Evolutionary conservation across 1,140 invertebrate species (phyloP).

Genomic region (Panagrolaimus sp.): DNA sequence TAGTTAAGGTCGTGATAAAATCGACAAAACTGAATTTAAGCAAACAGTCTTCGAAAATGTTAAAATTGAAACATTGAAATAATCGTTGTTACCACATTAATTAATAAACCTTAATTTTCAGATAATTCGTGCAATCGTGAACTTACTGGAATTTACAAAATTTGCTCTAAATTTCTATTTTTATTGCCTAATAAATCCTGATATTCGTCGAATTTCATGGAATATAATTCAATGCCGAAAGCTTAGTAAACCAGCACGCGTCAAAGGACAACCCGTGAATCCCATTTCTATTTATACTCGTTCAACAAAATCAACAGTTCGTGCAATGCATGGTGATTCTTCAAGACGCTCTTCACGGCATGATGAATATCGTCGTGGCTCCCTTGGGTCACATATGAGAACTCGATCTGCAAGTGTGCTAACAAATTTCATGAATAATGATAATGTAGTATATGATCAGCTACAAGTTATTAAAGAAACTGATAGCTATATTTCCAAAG

Average conservation of each 20-base stretch:
- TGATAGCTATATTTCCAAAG: background rate
- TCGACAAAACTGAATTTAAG: too few species aligned
- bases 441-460: background rate
- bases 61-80: too few species aligned
- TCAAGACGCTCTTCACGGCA: background rate
- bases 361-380: background rate
- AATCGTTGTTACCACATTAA: too few species aligned
- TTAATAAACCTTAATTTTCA: conserved; percentile 21
- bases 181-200: conserved; percentile 57
- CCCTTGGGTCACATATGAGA: background rate
- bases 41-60: too few species aligned
- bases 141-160: conserved; percentile 57
- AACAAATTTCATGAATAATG: background rate
- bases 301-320: conserved; percentile 14
- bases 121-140: conserved; percentile 53
- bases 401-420: background rate
- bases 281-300: conserved; percentile 32
- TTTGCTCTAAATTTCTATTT: conserved; percentile 58
- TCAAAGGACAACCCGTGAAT: conserved; percentile 39
- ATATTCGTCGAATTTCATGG: conserved; percentile 45
- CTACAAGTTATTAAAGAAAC: conserved; percentile 1
- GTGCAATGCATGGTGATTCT: background rate
- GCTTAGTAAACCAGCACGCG: conserved; percentile 27
- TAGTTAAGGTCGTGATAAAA: too few species aligned
- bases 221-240: conserved; percentile 37